A percentile compares a stretch with the other conserved stretches of the same genome.
Conservation (phyloP, 1,140 invertebrate species). For the Hyphantria cunea region DNA sequence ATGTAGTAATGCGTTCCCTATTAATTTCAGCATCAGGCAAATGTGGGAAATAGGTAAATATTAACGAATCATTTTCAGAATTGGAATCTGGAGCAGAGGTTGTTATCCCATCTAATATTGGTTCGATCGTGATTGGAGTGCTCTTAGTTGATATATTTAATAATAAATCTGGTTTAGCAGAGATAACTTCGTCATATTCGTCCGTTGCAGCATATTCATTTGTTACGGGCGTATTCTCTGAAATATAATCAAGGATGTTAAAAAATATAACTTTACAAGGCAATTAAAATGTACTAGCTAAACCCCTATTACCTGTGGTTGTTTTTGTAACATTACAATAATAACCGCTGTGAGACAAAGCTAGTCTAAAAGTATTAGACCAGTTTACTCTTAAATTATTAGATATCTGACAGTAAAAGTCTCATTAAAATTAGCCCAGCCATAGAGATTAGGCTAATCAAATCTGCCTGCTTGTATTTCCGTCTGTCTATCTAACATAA, state of each 20-base stretch:
- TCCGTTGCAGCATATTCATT: neutral
- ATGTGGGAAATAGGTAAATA: constrained; percentile 59
- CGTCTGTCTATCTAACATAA: no score
- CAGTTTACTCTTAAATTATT: no score
- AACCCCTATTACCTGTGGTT: no score
- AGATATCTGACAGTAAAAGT: no score
- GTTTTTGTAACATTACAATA: no score
- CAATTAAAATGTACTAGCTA: no score
- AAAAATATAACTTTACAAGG: no score
- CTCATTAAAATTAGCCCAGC: no score
- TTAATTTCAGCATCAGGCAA: constrained; percentile 45
- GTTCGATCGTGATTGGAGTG: neutral
- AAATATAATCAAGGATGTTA: neutral
- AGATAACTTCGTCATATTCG: neutral
- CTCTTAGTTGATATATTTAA: neutral
- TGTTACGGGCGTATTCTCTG: neutral
- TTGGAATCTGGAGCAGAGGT: neutral
- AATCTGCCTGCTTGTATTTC: no score
- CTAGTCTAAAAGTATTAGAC: no score
- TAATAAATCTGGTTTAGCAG: neutral
- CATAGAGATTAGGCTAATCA: no score
- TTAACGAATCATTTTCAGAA: constrained; percentile 1
- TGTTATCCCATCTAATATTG: neutral
- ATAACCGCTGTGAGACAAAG: no score
- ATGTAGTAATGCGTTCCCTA: constrained; percentile 26